Conservation (phyloP, 2,888 invertebrate species). For the Oligia latruncula region DNA sequence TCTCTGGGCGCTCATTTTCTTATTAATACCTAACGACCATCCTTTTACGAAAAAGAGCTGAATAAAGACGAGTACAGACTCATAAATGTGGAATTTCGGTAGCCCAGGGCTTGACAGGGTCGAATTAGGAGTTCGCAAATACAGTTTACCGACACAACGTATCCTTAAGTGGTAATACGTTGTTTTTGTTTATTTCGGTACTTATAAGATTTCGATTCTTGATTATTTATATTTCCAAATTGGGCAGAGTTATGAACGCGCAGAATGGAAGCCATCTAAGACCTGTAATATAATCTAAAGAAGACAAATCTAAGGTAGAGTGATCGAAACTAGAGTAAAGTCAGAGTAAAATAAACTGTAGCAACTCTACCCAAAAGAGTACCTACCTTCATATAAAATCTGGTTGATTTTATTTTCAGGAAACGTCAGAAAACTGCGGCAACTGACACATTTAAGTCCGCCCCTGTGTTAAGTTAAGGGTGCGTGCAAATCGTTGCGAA, state of each 20-base stretch:
- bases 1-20: conserved; percentile 59
- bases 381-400: neutral
- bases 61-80: conserved; percentile 76
- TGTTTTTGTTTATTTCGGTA: conserved; percentile 56
- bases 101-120: conserved; percentile 82
- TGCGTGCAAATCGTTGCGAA: conserved; percentile 61
- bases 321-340: neutral
- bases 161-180: conserved; percentile 50
- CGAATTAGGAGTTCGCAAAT: conserved; percentile 70
- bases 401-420: neutral
- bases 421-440: neutral
- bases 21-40: conserved; percentile 63
- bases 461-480: conserved; percentile 54
- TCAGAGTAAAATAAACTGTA: neutral
- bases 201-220: conserved; percentile 34
- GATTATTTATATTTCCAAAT: conserved; percentile 22
- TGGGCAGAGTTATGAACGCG: neutral
- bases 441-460: conserved; percentile 29
- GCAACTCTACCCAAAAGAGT: neutral
- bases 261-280: neutral
- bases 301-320: neutral
- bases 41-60: conserved; percentile 66
- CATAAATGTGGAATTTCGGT: conserved; percentile 83
- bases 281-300: neutral
- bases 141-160: conserved; percentile 57